Conservation (phyloP, 2,888 invertebrate genomes). For the Drosophila leonis region DNA sequence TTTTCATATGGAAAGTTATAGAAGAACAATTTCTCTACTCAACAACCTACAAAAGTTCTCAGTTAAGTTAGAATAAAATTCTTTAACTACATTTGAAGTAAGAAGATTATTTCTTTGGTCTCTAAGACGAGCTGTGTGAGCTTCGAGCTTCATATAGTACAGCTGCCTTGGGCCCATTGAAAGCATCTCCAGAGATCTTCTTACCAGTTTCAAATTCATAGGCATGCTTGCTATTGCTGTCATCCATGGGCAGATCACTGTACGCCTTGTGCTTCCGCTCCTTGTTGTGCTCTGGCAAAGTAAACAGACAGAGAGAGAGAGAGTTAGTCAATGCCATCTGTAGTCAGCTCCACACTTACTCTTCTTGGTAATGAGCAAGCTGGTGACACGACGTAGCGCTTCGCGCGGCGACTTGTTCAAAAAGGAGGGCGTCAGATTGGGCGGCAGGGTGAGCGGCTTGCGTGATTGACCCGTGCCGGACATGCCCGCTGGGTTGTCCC, state of each 20-base stretch:
- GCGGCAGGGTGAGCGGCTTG: constrained; percentile 94
- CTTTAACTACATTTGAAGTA: too few relatives aligned
- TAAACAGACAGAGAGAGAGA: background rate
- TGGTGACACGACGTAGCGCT: constrained; percentile 94
- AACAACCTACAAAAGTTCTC: too few relatives aligned
- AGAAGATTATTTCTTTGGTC: too few relatives aligned
- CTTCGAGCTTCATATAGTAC: background rate
- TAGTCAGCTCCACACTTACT: constrained; percentile 85
- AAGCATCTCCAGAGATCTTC: background rate
- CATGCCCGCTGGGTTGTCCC: constrained; percentile 84
- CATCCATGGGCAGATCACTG: constrained; percentile 72
- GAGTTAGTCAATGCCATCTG: background rate
- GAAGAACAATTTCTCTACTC: too few relatives aligned
- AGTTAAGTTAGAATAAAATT: too few relatives aligned
- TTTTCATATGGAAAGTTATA: too few relatives aligned
- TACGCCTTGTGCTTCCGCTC: constrained; percentile 78
- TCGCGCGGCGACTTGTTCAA: constrained; percentile 95
- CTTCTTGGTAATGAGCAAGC: constrained; percentile 92
- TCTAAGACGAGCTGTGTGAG: background rate
- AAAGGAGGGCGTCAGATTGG: constrained; percentile 95
- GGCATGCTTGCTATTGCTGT: constrained; percentile 70
- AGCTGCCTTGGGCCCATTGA: background rate
- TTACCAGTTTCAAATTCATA: constrained; percentile 76
- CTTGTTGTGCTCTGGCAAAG: constrained; percentile 64
- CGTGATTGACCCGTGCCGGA: constrained; percentile 87